Evolutionary conservation across 2,797 vertebrate genomes (phyloP), one percentile per base, ranked within the genome.

Genomic region (Meriones psammophilus): DNA sequence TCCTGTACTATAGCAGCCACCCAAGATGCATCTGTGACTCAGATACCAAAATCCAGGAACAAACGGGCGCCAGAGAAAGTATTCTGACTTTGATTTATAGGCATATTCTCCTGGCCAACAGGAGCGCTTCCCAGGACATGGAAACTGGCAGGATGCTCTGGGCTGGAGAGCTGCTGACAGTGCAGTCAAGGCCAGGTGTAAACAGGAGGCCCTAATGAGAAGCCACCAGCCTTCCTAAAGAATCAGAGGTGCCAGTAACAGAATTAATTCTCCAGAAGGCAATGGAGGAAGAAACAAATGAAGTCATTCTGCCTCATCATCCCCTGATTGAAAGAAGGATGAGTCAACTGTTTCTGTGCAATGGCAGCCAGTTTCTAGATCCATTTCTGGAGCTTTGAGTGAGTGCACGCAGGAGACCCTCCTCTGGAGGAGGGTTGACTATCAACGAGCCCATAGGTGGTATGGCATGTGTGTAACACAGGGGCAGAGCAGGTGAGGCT

Each of bases 231-330:
- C 96, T 83, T 87, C 84, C 91, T 26, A 64, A 42, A 92, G 87
- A 89, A 36, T 15, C 73, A 2, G 92, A 17, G 0, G n/a, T 87
- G 94, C 91, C 76, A 85, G 94, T 86, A 73, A 58, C 36, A 33
- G 94, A 83, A 81, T 76, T 10, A 15, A 36, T n/a, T 87, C 94
- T 88, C 92, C 93, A 84, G 94, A 84, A 89, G 85, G 88, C 36
- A 22, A 68, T 0, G 50, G 76, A 39, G n/a, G 73, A 62, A 83
- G 92, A 79, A 79, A 56, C 50, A 56, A 62, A 62, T 74, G 88
- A 94, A 91, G 88, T 89, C 78, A 93, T 56, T 46, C 81, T 80
- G 1, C 92, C 95, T 96, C 95, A 54, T 96, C 88, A 88, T 30
- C 50, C 79, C 56, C 33, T 14, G 8, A 87, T 77, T 5, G 46